Evolutionary conservation across 2,888 invertebrate genomes (phyloP), one percentile per base, ranked within the genome.

Genomic region (Gibbula magus): DNA sequence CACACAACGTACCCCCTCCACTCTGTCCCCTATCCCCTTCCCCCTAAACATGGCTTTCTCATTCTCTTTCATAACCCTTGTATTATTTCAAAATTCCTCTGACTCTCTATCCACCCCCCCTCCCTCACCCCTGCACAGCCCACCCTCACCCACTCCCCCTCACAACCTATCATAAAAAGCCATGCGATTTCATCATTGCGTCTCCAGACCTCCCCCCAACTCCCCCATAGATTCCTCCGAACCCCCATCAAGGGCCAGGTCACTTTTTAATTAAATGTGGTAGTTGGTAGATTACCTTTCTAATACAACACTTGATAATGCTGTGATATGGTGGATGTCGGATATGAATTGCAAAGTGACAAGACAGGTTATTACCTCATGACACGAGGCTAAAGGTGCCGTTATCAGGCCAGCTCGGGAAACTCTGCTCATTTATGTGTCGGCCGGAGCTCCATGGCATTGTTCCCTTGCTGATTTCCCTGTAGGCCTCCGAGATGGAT

Each of bases 181-280:
- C 8, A 45, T 35, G 35, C 35, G 13, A 45, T 45, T 45, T 45
- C 45, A 45, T 45, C 45, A 45, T 45, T 10, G 1, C 45, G 10
- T 10, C 10, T 13, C 13, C 13, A 10, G 45, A 45, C 5, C 45
- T 13, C 35, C 35, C 45, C 13, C 13, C 1, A 13, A 45, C 5
- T 13, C 45, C 35, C 35, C 45, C 45, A 10, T 8, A 45, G 45
- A 45, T 45, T 45, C 45, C 45, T 10, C 45, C 13, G 45, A 45
- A 7, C 45, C 45, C 45, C 45, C 29, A 16, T 35, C 39, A 70
- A 20, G 35, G 20, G 35, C 35, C 20, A 39, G 70, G 70, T 54
- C 54, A 75, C 16, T 29, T 54, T 75, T 75, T 75, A 75, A 75
- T 75, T 75, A 75, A 75, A 54, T 75, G 75, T 20, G 20, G 75